Evolutionary conservation across 2,888 invertebrate genomes (phyloP).

Genomic region (Lypha dubia): DNA sequence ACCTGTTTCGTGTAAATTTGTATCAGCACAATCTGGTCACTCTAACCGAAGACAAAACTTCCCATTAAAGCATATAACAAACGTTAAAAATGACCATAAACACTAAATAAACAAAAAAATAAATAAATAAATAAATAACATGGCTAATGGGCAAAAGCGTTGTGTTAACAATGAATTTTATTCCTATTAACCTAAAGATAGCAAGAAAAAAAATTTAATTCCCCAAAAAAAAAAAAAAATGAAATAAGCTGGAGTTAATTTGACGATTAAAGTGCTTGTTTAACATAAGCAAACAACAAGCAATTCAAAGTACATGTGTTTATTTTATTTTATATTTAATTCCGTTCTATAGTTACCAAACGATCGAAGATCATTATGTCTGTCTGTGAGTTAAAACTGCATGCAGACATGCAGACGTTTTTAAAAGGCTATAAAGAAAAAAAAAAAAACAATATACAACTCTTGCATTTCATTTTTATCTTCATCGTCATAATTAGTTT

Average conservation of each 20-base stretch:
- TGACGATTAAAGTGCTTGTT: slow-evolving; percentile 74
- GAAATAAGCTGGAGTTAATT: slow-evolving; percentile 79
- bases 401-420: slow-evolving; percentile 27
- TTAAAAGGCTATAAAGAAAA: slow-evolving; percentile 14
- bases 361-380: slow-evolving; percentile 20
- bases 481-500: slow-evolving; percentile 48
- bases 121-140: slow-evolving; percentile 50
- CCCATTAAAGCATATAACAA: slow-evolving; percentile 18
- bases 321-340: slow-evolving; percentile 13
- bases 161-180: slow-evolving; percentile 55
- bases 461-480: slow-evolving; percentile 30
- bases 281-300: slow-evolving; percentile 58
- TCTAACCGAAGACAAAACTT: background rate
- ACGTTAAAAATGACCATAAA: background rate
- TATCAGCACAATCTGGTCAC: slow-evolving; percentile 11
- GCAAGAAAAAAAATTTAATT: background rate
- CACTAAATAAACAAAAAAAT: too few species aligned
- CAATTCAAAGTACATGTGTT: slow-evolving; percentile 53
- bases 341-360: slow-evolving; percentile 34
- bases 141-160: slow-evolving; percentile 51
- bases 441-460: slow-evolving; percentile 16
- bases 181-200: slow-evolving; percentile 64
- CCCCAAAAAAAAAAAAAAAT: slow-evolving; percentile 10
- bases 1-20: background rate
- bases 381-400: slow-evolving; percentile 12